Conservation (phyloP, 2,888 invertebrate genomes). For the Andrena chrysosceles region DNA sequence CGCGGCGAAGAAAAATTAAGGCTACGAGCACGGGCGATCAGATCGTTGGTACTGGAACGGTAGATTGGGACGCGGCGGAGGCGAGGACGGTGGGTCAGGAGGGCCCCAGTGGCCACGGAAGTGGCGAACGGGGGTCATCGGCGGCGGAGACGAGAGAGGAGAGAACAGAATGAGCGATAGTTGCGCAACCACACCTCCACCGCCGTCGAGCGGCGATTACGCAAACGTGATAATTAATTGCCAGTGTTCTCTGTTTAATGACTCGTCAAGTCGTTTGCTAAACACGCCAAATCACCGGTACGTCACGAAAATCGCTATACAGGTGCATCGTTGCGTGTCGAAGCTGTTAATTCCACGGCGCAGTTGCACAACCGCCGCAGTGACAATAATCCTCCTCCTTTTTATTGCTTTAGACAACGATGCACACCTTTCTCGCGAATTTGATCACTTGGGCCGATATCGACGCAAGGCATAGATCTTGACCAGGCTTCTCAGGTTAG, state of each 20-base stretch:
- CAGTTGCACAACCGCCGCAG: constrained; percentile 30
- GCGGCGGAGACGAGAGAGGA: constrained; percentile 54
- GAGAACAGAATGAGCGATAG: constrained; percentile 75
- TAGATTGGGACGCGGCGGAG: constrained; percentile 33
- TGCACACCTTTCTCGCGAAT: background rate
- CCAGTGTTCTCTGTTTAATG: constrained; percentile 80
- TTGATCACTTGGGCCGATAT: background rate
- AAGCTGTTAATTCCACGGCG: constrained; percentile 72
- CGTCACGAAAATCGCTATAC: constrained; percentile 78
- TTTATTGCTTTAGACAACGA: background rate
- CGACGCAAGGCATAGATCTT: too few species aligned
- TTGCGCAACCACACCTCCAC: constrained; percentile 76
- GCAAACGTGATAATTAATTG: constrained; percentile 83
- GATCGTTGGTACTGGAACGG: constrained; percentile 39
- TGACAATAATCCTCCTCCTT: constrained; percentile 15
- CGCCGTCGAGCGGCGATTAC: constrained; percentile 77
- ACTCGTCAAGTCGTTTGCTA: constrained; percentile 78
- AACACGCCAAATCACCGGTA: constrained; percentile 78
- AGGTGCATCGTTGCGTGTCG: constrained; percentile 78
- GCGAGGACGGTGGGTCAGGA: constrained; percentile 46
- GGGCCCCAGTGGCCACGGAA: constrained; percentile 33
- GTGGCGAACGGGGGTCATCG: constrained; percentile 47
- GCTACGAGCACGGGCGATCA: constrained; percentile 63
- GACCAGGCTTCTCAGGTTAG: too few species aligned
- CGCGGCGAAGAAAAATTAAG: constrained; percentile 62